Percentiles rank a stretch among this genome's conserved stretches.
Conservation (phyloP, 30 jellyfish, hydroid and myxozoan species). For the Pseudorhiza aurosa region DNA sequence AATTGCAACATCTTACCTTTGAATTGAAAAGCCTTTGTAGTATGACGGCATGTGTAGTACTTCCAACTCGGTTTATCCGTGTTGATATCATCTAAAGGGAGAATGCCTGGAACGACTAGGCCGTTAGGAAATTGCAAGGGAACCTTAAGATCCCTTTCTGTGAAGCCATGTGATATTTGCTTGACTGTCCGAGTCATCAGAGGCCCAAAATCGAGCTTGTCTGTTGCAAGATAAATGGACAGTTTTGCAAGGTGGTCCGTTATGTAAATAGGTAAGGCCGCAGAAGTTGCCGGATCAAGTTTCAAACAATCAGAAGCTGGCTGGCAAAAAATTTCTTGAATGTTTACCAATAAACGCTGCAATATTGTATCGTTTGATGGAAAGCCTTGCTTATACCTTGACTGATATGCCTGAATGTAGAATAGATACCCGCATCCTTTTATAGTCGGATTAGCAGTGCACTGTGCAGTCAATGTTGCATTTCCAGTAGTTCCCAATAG, state of each 20-base stretch:
- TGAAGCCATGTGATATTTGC: constrained; percentile 57
- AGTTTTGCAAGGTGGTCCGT: constrained; percentile 61
- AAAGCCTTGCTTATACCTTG: not conserved
- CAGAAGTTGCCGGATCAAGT: not conserved
- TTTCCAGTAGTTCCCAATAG: constrained; percentile 57
- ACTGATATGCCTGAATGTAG: constrained; percentile 8
- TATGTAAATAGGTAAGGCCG: constrained; percentile 38
- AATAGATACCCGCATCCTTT: constrained; percentile 66
- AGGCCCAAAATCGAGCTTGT: constrained; percentile 54
- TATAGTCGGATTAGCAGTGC: constrained; percentile 41
- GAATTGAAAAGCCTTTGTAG: constrained; percentile 29
- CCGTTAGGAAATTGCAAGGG: constrained; percentile 62
- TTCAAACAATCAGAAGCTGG: constrained; percentile 5
- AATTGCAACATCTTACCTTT: constrained; percentile 59
- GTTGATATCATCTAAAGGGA: constrained; percentile 1
- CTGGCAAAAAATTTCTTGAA: constrained; percentile 57
- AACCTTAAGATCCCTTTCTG: constrained; percentile 23
- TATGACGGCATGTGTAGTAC: constrained; percentile 38
- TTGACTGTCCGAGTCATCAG: constrained; percentile 60
- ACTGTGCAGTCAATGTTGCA: constrained; percentile 17
- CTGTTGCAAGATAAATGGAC: constrained; percentile 48
- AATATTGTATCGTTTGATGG: constrained; percentile 1
- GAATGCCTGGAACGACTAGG: constrained; percentile 31
- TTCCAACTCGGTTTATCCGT: not conserved
- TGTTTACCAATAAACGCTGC: not conserved